These are phyloP conservation scores for Melipona beecheii DNA, from an alignment of 2,888 invertebrate species.

Conservation along the genomic window DNA sequence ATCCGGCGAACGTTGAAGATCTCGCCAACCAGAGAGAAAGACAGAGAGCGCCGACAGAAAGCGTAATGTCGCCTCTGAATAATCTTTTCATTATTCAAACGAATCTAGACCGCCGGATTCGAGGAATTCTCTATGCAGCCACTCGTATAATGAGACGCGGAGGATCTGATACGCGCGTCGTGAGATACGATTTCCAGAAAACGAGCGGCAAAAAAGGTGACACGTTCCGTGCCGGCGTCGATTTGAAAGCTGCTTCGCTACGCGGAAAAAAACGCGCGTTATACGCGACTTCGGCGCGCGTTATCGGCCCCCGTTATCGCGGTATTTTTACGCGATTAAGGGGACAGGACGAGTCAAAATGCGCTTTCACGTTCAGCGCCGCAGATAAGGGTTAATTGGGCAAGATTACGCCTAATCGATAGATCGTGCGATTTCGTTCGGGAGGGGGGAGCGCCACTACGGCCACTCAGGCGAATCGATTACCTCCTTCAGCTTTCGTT, in stretches of 20 bases:
- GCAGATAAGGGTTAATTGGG: slow-evolving; percentile 25
- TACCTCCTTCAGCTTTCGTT: neutral
- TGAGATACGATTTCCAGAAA: slow-evolving; percentile 43
- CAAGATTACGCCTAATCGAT: slow-evolving; percentile 8
- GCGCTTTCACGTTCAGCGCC: neutral
- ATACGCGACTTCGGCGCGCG: neutral
- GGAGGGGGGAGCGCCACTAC: neutral
- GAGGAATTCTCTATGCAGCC: slow-evolving; percentile 14
- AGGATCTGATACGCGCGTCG: slow-evolving; percentile 36
- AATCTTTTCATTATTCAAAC: slow-evolving; percentile 12
- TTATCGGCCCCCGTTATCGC: slow-evolving; percentile 15
- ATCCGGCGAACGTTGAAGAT: neutral
- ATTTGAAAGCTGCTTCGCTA: slow-evolving; percentile 12
- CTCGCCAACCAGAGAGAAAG: neutral
- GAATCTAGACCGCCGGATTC: slow-evolving; percentile 29
- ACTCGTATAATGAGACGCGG: slow-evolving; percentile 10
- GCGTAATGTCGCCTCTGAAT: slow-evolving; percentile 3
- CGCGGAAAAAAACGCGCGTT: neutral
- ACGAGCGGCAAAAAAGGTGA: slow-evolving; percentile 15
- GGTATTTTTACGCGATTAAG: slow-evolving; percentile 2
- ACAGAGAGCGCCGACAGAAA: neutral
- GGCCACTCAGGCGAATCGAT: neutral
- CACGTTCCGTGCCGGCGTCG: slow-evolving; percentile 13
- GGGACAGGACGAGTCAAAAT: slow-evolving; percentile 6
- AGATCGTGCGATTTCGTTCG: neutral